A percentile compares a stretch with the other conserved stretches of the same genome.
Conservation (phyloP, 2,797 vertebrate species). For the Acrossocheilus wenchowensis region DNA sequence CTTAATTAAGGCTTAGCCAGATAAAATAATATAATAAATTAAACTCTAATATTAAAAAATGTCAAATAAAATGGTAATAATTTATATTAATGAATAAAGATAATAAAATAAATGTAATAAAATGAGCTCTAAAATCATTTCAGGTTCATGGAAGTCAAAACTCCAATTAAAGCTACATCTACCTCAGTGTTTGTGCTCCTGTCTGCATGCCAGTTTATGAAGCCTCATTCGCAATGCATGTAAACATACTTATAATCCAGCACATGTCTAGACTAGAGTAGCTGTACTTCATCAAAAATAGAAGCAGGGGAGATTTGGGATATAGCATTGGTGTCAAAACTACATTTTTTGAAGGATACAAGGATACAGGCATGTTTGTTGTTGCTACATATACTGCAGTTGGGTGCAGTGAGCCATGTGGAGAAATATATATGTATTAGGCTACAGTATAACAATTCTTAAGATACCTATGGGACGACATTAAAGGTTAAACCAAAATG, state of each 20-base stretch:
- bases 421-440: background rate
- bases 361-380: background rate
- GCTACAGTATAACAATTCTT: background rate
- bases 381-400: too few relatives aligned
- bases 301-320: background rate
- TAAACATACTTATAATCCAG: slow-evolving; percentile 6
- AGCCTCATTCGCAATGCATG: slow-evolving; percentile 9
- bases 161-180: slow-evolving; percentile 33
- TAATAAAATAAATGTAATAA: background rate
- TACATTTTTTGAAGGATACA: background rate
- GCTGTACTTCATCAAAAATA: slow-evolving; percentile 7
- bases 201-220: slow-evolving; percentile 39
- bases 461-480: background rate
- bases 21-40: background rate
- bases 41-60: background rate
- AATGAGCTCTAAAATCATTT: background rate
- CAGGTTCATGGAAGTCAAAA: background rate
- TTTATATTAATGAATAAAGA: background rate
- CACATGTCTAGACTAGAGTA: background rate
- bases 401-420: background rate
- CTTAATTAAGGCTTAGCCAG: background rate
- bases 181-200: slow-evolving; percentile 48
- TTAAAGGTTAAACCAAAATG: background rate
- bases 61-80: background rate
- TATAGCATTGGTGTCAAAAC: background rate